Base-by-base conservation (phyloP, 64 coral and sea anemone genomes). In the Stylophora pistillata region DNA sequence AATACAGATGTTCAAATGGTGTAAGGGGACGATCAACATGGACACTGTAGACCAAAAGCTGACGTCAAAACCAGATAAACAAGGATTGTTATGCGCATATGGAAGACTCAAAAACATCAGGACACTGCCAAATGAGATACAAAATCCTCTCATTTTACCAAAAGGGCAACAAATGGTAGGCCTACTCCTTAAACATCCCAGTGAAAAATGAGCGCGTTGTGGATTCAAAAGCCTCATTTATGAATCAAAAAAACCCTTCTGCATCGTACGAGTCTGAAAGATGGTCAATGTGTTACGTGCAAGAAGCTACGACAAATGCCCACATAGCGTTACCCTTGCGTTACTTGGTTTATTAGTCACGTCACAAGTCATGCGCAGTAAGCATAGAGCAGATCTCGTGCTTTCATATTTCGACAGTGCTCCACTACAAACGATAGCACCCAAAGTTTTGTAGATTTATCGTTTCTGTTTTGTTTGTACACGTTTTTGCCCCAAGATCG, bases 41-140 rank as follows among this genome's bases (percentile, higher is more conserved):
- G 57, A 71, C 21, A 73, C 74, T 52, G 55, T 88, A 47, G 41
- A 73, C 72, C 21, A 88, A n/a, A 86, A 14, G 53, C 58, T 76
- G 73, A 88, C 58, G 18, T 26, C 56, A 76, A n/a, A 14, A 21
- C 3, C 31, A 76, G 72, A 77, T 58, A 72, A 88, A 74, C 56
- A 60, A 73, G 72, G 86, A 30, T 13, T 88, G 52, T 58, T 88
- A 57, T 72, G 29, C 21, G 86, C 86, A 26, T 26, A 88, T 74
- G 86, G 65, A n/a, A 41, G 78, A 55, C n/a, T 81, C 0, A 54
- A 81, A 26, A 62, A 54, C 37, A 31, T 62, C 78, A 81, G 3
- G 21, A 7, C 47, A 14, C 20, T 81, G 14, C 78, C 78, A 2
- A n/a, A 26, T 21, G 76, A 56, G 13, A 58, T 81, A 18, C 14